Percentiles rank a stretch among this genome's conserved stretches.
Evolutionary conservation across 2,113 vertebrate genomes (phyloP).

Genomic region (Stigmatopora argus): DNA sequence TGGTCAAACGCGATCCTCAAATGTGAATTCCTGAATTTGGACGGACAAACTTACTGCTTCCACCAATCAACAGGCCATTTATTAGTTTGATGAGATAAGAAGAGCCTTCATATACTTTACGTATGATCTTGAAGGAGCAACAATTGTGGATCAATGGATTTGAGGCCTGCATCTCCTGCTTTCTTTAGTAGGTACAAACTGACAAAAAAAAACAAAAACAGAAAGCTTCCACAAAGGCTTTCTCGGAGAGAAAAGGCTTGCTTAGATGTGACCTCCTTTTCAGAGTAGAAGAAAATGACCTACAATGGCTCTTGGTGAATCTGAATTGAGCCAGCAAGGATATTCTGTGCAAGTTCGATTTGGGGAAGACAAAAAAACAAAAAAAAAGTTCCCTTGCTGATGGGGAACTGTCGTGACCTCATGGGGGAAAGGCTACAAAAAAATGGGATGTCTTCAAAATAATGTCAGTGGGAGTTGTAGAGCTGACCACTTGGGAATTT

Average conservation of each 20-base stretch:
- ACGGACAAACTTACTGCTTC: background rate
- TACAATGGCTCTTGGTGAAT: conserved; percentile 41
- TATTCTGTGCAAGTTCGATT: conserved; percentile 49
- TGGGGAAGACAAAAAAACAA: conserved; percentile 1
- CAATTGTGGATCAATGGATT: background rate
- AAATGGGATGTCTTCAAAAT: conserved; percentile 32
- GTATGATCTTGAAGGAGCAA: conserved; percentile 24
- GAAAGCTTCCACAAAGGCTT: conserved; percentile 29
- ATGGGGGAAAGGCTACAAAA: conserved; percentile 24
- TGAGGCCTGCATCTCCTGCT: conserved; percentile 16
- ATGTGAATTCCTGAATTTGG: background rate
- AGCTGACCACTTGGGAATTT: background rate
- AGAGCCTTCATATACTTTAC: conserved; percentile 19
- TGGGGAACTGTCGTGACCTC: conserved; percentile 29
- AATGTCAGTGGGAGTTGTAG: background rate
- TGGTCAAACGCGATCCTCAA: too few relatives aligned
- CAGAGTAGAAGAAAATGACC: conserved; percentile 56
- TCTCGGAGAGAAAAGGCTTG: conserved; percentile 17
- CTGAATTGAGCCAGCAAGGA: conserved; percentile 46
- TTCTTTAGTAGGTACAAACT: conserved; percentile 1
- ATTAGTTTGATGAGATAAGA: conserved; percentile 9
- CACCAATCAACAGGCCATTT: background rate
- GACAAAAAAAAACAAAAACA: conserved; percentile 37
- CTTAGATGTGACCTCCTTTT: conserved; percentile 46
- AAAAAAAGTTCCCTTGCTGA: conserved; percentile 48